phyloP scores from a whole-genome alignment of 2,888 invertebrate genomes.

The Polietes domitor region DNA sequence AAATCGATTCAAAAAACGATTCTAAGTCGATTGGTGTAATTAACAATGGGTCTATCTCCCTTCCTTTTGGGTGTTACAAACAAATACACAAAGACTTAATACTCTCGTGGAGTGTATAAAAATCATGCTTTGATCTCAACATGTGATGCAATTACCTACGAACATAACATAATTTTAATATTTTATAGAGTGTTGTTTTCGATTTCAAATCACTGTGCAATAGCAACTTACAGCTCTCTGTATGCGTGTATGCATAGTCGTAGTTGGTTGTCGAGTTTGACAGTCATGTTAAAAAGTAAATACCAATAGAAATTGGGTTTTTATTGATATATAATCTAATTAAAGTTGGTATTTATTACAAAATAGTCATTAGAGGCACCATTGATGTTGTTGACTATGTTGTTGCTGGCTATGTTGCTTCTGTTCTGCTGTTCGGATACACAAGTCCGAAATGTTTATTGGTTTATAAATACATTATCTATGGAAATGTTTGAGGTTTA shows the following conservation, averaged over 20 bases:
- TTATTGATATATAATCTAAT: constrained; percentile 71
- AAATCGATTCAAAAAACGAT: too few relatives aligned
- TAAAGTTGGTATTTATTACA: constrained; percentile 68
- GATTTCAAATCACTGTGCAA: too few relatives aligned
- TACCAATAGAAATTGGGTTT: constrained; percentile 43
- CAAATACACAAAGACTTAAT: too few relatives aligned
- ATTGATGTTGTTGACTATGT: constrained; percentile 21
- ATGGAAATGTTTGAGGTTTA: constrained; percentile 31
- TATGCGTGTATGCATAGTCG: background rate
- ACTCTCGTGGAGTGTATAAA: too few relatives aligned
- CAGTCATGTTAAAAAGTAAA: constrained; percentile 38
- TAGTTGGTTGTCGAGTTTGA: background rate
- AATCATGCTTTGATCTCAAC: too few relatives aligned
- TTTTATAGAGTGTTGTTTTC: too few relatives aligned
- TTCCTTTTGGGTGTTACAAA: too few relatives aligned
- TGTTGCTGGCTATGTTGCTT: background rate
- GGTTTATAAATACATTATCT: constrained; percentile 29
- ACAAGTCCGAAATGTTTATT: constrained; percentile 16
- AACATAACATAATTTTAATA: too few relatives aligned
- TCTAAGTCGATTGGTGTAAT: too few relatives aligned
- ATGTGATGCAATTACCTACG: too few relatives aligned
- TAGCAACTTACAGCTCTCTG: too few relatives aligned
- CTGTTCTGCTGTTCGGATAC: background rate
- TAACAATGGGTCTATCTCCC: too few relatives aligned
- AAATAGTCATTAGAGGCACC: constrained; percentile 42